Conservation (phyloP, 2,797 vertebrate species). For the Dryobates pubescens region DNA sequence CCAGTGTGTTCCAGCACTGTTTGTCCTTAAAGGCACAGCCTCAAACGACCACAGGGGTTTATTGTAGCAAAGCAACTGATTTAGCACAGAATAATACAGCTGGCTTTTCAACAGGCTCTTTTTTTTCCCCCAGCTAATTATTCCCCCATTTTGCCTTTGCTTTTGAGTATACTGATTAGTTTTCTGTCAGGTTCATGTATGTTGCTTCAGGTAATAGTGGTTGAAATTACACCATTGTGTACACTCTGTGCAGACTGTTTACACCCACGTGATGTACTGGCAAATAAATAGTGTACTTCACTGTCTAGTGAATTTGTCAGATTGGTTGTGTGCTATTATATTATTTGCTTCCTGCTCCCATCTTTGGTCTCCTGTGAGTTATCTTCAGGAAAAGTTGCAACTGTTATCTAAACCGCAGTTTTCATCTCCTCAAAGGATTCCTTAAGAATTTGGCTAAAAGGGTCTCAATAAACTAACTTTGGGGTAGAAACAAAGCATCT, state of each 20-base stretch:
- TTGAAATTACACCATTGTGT: background rate
- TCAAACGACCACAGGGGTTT: no score
- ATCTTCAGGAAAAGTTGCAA: background rate
- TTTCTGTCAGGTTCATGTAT: background rate
- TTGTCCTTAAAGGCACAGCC: no score
- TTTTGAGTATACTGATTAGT: background rate
- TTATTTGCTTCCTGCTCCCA: background rate
- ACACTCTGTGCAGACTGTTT: background rate
- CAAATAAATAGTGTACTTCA: background rate
- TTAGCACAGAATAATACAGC: background rate
- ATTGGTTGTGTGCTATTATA: background rate
- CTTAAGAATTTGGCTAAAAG: background rate
- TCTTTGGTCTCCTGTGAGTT: background rate
- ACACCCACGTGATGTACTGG: background rate
- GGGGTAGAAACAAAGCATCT: background rate
- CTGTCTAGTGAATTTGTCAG: background rate
- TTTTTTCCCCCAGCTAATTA: no score
- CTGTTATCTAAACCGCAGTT: background rate
- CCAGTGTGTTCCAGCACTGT: no score
- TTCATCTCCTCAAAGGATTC: background rate
- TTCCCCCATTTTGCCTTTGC: background rate
- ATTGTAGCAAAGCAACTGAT: background rate
- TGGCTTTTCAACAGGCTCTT: background rate
- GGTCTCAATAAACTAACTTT: background rate
- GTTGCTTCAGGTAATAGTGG: background rate